These are phyloP conservation scores for Spinus olivaceus DNA, from an alignment of 2,797 vertebrate genomes.

Conservation along the genomic window DNA sequence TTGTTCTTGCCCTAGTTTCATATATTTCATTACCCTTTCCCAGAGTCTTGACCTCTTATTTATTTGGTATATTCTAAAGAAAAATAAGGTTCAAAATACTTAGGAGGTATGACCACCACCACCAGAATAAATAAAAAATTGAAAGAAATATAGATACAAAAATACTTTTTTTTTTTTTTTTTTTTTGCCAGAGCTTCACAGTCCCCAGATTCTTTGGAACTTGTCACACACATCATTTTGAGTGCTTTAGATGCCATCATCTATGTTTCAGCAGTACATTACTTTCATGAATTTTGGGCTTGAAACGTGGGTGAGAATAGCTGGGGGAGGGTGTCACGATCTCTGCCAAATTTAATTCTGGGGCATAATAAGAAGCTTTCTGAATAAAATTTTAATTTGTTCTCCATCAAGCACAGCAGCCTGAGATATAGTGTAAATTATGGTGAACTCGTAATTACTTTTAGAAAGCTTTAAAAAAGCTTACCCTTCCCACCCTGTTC, in stretches of 20 bases:
- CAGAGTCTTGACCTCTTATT: neutral
- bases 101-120: neutral
- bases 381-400: neutral
- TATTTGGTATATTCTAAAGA: neutral
- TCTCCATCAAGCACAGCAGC: neutral
- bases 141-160: neutral
- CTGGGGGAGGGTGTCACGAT: neutral
- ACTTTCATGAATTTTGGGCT: neutral
- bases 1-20: neutral
- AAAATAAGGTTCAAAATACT: neutral
- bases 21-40: neutral
- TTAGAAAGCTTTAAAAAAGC: neutral
- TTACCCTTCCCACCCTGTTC: neutral
- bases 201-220: neutral
- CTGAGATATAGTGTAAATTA: neutral
- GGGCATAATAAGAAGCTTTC: neutral
- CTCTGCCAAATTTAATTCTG: neutral
- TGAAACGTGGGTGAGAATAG: neutral
- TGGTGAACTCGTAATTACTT: neutral
- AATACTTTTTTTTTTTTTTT: neutral
- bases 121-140: neutral
- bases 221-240: neutral
- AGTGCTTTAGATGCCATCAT: neutral
- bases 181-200: neutral
- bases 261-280: neutral